A percentile compares a stretch with the other conserved stretches of the same genome.
Evolutionary conservation across 2,888 invertebrate species (phyloP).

Genomic region (Halocaridina rubra): DNA sequence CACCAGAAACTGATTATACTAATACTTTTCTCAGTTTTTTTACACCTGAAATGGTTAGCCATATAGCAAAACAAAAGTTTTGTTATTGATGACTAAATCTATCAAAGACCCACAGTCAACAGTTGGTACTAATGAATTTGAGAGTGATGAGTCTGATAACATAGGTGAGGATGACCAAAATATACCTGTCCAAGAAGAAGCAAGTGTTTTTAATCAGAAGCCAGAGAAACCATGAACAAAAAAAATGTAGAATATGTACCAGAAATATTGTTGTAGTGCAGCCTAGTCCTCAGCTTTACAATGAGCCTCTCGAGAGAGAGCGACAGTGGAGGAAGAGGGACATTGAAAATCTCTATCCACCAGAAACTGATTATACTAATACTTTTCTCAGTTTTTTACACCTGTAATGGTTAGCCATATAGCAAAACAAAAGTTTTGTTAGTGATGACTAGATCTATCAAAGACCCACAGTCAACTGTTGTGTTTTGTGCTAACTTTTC

Average conservation of each 20-base stretch:
- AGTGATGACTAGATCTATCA: neutral
- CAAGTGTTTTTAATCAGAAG: neutral
- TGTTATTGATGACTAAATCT: neutral
- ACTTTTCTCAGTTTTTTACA: neutral
- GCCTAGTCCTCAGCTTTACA: too few species aligned
- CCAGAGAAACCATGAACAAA: neutral
- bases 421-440: neutral
- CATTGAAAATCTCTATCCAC: too few species aligned
- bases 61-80: too few species aligned
- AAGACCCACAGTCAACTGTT: too few species aligned
- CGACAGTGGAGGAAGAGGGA: neutral
- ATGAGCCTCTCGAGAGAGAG: neutral
- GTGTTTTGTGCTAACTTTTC: too few species aligned
- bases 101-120: neutral
- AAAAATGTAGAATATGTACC: neutral
- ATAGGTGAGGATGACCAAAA: too few species aligned
- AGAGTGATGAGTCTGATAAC: too few species aligned
- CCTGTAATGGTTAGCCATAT: neutral
- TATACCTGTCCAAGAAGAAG: neutral
- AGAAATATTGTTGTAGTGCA: too few species aligned
- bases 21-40: conserved; percentile 1
- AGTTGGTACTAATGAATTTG: neutral
- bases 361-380: too few species aligned
- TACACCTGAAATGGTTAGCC: too few species aligned
- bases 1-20: neutral